Evolutionary conservation across 1,140 invertebrate species (phyloP).

Genomic region (Bombus breviceps): DNA sequence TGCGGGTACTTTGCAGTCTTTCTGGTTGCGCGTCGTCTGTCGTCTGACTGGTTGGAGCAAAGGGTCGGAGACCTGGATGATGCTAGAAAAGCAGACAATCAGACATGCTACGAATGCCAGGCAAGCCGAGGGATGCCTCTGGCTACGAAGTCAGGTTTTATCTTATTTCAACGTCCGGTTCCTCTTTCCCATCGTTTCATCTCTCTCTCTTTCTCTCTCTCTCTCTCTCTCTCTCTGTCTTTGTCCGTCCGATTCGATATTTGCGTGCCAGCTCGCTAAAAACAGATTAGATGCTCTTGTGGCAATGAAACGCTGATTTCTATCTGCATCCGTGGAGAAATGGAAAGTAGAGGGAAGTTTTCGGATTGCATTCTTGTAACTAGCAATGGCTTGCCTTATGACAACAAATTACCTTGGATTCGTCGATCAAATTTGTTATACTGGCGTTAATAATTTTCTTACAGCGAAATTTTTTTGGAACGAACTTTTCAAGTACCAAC

Average conservation of each 20-base stretch:
- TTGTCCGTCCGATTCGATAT: not conserved
- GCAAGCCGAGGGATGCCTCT: constrained; percentile 35
- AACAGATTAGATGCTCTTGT: not conserved
- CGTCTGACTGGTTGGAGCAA: constrained; percentile 39
- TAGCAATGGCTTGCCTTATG: no score
- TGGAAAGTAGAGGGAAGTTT: no score
- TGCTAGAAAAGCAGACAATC: constrained; percentile 70
- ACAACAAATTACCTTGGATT: no score
- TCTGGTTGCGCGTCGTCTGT: constrained; percentile 48
- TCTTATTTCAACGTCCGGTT: constrained; percentile 31
- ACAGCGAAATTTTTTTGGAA: no score
- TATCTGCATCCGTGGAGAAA: not conserved
- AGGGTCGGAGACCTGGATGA: constrained; percentile 56
- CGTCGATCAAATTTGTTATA: no score
- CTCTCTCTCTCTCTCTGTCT: no score
- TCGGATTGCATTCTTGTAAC: no score
- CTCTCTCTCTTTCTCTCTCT: no score
- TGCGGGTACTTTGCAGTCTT: constrained; percentile 46
- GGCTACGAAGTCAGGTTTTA: constrained; percentile 21
- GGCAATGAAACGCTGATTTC: not conserved
- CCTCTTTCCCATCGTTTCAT: not conserved
- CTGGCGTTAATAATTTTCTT: no score
- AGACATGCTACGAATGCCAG: constrained; percentile 67
- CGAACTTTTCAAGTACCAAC: no score
- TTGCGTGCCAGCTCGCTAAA: constrained; percentile 5